phyloP scores from a whole-genome alignment of 2,797 vertebrate genomes.

The Hapalemur alaotrensis region DNA sequence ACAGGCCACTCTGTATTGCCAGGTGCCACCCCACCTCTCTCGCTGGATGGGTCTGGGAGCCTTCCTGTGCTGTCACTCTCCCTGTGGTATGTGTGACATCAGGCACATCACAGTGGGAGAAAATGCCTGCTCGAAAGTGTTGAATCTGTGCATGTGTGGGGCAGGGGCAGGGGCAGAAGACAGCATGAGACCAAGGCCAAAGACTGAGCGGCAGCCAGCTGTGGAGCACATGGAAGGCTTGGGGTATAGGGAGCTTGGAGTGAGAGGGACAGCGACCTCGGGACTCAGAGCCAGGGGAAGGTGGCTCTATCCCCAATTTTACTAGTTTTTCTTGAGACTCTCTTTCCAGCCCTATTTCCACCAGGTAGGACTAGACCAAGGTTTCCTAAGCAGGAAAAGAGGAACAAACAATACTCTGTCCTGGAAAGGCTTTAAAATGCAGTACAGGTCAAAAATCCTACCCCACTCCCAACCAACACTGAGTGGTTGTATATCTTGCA shows the following conservation, averaged over 20 bases:
- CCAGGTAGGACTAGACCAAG: neutral
- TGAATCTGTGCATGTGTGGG: too few species aligned
- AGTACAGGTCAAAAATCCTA: neutral
- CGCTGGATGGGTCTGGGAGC: neutral
- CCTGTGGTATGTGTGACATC: neutral
- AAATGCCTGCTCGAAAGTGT: neutral
- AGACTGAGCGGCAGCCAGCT: neutral
- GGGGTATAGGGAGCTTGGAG: neutral
- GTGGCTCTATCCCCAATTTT: neutral
- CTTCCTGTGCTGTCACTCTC: neutral
- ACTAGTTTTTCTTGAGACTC: neutral
- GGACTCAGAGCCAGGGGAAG: neutral
- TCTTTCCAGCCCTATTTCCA: neutral
- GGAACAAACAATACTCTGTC: rapidly evolving
- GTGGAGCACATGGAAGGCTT: neutral
- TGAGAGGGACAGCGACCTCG: neutral
- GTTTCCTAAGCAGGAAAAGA: neutral
- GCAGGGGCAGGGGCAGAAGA: neutral
- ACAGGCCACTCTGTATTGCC: neutral
- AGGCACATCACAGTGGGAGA: neutral
- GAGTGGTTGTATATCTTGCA: neutral
- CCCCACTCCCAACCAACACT: rapidly evolving
- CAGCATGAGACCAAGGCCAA: neutral
- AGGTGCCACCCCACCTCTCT: neutral
- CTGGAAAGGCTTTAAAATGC: neutral